Conservation (phyloP, 2,113 vertebrate genomes). For the Perca flavescens region DNA sequence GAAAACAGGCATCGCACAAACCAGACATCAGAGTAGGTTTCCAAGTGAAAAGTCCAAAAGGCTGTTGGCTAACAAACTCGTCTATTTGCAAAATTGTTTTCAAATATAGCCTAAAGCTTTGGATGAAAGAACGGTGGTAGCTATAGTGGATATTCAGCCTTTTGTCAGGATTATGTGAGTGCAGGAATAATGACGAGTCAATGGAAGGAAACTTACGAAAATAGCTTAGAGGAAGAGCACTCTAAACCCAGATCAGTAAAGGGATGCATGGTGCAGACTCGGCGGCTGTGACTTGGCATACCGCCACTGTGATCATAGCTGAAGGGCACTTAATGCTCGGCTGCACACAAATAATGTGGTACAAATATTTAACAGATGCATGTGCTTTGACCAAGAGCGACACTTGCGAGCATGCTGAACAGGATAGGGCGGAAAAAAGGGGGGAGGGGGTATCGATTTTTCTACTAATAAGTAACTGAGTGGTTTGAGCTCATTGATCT, state of each 20-base stretch:
- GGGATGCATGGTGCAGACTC: not conserved
- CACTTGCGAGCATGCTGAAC: not conserved
- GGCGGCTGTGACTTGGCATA: constrained; percentile 1
- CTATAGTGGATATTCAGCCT: not conserved
- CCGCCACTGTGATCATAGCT: constrained; percentile 1
- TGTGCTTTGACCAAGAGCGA: constrained; percentile 7
- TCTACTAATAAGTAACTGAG: constrained; percentile 71
- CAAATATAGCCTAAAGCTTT: not conserved
- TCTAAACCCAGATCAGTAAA: constrained; percentile 3
- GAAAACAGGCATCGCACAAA: not conserved
- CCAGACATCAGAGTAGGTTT: not conserved
- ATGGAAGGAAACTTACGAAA: constrained; percentile 44
- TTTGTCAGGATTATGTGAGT: constrained; percentile 8
- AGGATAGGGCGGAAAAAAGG: not conserved
- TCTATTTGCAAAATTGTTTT: not conserved
- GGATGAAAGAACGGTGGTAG: not conserved
- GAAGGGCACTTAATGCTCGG: constrained; percentile 21
- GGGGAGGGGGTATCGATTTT: constrained; percentile 49
- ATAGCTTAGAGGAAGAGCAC: constrained; percentile 46
- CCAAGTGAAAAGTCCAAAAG: not conserved
- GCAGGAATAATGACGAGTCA: constrained; percentile 9
- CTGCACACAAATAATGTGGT: constrained; percentile 11
- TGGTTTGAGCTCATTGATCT: constrained; percentile 61
- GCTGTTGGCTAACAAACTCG: not conserved
- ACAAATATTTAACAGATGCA: constrained; percentile 53